A percentile compares a stretch with the other conserved stretches of the same genome.
phyloP scores from a whole-genome alignment of 1,140 invertebrate genomes.

The Bombus confusus region DNA sequence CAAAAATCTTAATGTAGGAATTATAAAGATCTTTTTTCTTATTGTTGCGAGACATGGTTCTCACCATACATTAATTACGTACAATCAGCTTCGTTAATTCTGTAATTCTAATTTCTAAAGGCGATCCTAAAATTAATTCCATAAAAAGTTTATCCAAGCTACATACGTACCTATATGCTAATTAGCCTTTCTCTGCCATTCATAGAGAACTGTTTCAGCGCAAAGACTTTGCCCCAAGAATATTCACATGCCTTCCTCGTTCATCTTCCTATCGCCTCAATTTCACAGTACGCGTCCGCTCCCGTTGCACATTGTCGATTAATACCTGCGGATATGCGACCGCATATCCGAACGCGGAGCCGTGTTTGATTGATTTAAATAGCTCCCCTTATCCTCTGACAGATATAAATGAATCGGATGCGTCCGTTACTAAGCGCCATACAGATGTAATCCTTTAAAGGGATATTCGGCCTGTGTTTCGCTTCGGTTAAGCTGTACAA shows the following conservation, averaged over 20 bases:
- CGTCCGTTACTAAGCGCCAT: conserved; percentile 67
- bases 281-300: conserved; percentile 27
- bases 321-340: conserved; percentile 74
- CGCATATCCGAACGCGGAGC: conserved; percentile 60
- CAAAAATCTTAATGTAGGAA: no score
- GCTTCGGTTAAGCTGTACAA: conserved; percentile 81
- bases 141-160: no score
- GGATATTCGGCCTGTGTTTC: conserved; percentile 77
- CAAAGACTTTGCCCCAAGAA: not conserved
- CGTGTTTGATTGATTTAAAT: conserved; percentile 80
- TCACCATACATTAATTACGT: no score
- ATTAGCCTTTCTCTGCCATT: no score
- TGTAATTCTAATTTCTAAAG: no score
- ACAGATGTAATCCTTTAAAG: conserved; percentile 81
- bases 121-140: no score
- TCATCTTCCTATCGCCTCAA: not conserved
- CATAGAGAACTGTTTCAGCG: no score
- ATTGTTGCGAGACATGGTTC: no score
- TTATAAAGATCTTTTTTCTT: no score
- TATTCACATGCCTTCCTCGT: not conserved
- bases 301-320: conserved; percentile 64
- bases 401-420: conserved; percentile 81
- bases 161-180: no score
- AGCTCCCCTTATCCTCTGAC: conserved; percentile 73
- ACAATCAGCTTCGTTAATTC: no score